These are phyloP conservation scores for Tetanocera ferruginea DNA, from an alignment of 2,888 invertebrate genomes.

Conservation along the genomic window DNA sequence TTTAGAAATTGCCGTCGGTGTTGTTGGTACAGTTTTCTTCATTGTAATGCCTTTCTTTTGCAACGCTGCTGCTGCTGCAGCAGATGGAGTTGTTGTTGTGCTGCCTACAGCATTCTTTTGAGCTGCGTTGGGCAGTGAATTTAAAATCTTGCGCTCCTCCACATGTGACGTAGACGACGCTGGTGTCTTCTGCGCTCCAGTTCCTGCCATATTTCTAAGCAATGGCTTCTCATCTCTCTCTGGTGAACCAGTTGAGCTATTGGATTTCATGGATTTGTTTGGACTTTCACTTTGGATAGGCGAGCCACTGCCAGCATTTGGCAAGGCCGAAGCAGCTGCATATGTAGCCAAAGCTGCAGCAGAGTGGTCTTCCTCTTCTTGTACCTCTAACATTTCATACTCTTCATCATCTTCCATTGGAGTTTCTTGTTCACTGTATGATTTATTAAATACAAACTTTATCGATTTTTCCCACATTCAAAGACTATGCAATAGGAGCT, in stretches of 20 bases:
- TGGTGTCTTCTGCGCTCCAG: conserved; percentile 30
- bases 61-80: conserved; percentile 58
- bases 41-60: conserved; percentile 66
- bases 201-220: conserved; percentile 25
- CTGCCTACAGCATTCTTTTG: not conserved
- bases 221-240: conserved; percentile 60
- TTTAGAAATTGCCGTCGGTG: conserved; percentile 30
- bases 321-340: conserved; percentile 45
- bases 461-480: conserved; percentile 8
- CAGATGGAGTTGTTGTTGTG: conserved; percentile 43
- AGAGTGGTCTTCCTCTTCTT: conserved; percentile 65
- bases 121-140: conserved; percentile 32
- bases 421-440: conserved; percentile 53
- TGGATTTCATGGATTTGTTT: conserved; percentile 54
- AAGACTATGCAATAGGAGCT: not conserved
- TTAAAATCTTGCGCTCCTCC: conserved; percentile 42
- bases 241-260: conserved; percentile 55
- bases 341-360: conserved; percentile 27
- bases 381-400: conserved; percentile 67
- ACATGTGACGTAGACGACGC: conserved; percentile 48
- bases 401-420: conserved; percentile 64
- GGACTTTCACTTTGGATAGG: conserved; percentile 64
- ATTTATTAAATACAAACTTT: not conserved
- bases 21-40: conserved; percentile 55
- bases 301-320: conserved; percentile 50